Evolutionary conservation across 2,113 vertebrate genomes (phyloP), one percentile per base, ranked within the genome.

Genomic region (Pygoscelis adeliae): DNA sequence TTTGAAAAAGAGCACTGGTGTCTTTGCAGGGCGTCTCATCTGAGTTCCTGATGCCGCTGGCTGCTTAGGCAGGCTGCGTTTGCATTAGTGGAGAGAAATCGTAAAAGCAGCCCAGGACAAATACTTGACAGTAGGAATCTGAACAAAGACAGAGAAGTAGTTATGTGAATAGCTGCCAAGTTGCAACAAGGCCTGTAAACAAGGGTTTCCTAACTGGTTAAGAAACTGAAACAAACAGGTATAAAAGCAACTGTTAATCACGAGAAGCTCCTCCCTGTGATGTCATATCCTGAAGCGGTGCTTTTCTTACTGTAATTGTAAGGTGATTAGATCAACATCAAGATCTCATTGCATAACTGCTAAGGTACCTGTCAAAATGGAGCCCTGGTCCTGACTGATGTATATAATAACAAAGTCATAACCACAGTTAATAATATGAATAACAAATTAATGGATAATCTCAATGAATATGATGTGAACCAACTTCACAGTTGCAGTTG

Each of bases 221-320:
- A 89, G 94, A 93, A 92, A 90, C 42, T 77, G 72, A 92, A 91
- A 66, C 4, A 66, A 90, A 81, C 84, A 88, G 66, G 40, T 50
- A 67, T 38, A 71, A 93, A 82, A 95, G 23, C 73, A 91, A 32
- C 9, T 73, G 72, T 50, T 91, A 83, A 85, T 94, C 34, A 79
- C 32, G n/a, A 80, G 65, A 82, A 91, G 66, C 80, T 94, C 77
- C 81, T 97, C 96, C 96, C 87, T 94, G 40, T 97, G 87, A 91
- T 93, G 82, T 93, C 89, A 94, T 91, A 88, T 92, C 87, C 90
- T 2, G 1, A 61, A 85, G 66, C 0, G 0, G 49, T 27, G 47
- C 56, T 94, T 96, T 93, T 87, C 65, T 89, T 53, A 76, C 73
- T 67, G 77, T 94, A 84, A 85, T 50, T 36, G 70, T 44, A 74